phyloP scores from a whole-genome alignment of 2,888 invertebrate genomes.

The Lysandra bellargus region DNA sequence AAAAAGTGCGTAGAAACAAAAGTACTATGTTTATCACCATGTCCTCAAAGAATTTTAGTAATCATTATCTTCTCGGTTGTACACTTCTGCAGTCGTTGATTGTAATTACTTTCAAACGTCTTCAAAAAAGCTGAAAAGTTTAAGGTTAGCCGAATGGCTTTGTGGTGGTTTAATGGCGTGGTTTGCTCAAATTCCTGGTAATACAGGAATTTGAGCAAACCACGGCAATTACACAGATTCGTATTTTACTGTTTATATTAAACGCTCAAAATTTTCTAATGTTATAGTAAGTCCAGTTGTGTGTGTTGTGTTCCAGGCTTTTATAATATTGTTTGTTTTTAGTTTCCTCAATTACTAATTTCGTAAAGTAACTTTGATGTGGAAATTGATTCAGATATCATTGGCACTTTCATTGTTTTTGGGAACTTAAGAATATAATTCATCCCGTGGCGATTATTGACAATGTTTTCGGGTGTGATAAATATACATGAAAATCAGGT shows the following conservation, averaged over 20 bases:
- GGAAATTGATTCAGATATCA: neutral
- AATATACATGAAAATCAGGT: conserved; percentile 13
- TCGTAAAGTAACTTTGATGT: neutral
- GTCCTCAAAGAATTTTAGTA: neutral
- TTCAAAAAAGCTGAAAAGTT: neutral
- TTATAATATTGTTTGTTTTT: neutral
- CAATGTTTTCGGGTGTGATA: neutral
- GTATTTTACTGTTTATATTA: neutral
- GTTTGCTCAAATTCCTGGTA: too few relatives aligned
- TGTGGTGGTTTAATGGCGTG: too few relatives aligned
- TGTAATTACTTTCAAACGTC: neutral
- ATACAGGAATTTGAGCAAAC: neutral
- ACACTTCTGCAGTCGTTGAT: neutral
- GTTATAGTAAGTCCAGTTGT: neutral
- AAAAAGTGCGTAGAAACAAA: neutral
- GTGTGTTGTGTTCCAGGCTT: neutral
- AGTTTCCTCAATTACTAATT: neutral
- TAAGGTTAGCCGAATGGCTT: neutral
- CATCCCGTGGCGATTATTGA: neutral
- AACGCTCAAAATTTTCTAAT: neutral
- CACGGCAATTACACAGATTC: neutral
- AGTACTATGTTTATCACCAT: neutral
- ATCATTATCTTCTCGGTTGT: neutral
- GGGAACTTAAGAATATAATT: neutral
- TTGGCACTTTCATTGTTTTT: neutral